Evolutionary conservation across 2,113 vertebrate genomes (phyloP), one percentile per base, ranked within the genome.

Genomic region (Oenanthe melanoleuca): DNA sequence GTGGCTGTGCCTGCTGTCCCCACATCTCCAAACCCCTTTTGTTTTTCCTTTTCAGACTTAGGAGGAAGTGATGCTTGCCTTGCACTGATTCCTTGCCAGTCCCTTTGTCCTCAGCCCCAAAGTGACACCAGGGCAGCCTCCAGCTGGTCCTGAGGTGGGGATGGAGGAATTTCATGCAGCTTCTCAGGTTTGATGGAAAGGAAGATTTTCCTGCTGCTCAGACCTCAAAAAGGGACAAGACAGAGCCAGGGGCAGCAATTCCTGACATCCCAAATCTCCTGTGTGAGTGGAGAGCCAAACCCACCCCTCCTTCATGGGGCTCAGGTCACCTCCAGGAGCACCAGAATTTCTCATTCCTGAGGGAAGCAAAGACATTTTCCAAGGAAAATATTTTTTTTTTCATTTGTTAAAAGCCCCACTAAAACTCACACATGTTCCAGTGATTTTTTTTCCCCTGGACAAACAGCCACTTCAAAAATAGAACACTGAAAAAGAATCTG

Each of bases 401-500:
- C 1, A 11, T 61, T 70, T 66, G 26, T 61, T 80, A 60, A 72
- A 84, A 89, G 42, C 4, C 4, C 11, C 20, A 44, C 50, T 63
- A 47, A 84, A 31, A 0, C 24, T 64, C 69, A 42, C 66, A 31
- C 53, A 44, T 82, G 81, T 91, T 94, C 73, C 63, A 82, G 49
- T 20, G 59, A 33, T 29, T 72, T 49, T 63, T 69, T 55, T 72
- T 49, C 53, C 31, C 50, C 50, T 45, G 61, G 81, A 50, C 65
- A 89, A 92, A 55, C 18, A 79, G 44, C 71, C 50, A 4, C 63
- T 75, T 86, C 81, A 92, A 85, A 95, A 93, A 91, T 80, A 88
- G 66, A 75, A 50, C 63, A 15, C 31, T 72, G 15, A 34, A 88
- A 78, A 89, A 79, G 40, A 86, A 69, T 21, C 79, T 77, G 81